phyloP scores from a whole-genome alignment of 2,113 vertebrate genomes.

The Phaethon lepturus region DNA sequence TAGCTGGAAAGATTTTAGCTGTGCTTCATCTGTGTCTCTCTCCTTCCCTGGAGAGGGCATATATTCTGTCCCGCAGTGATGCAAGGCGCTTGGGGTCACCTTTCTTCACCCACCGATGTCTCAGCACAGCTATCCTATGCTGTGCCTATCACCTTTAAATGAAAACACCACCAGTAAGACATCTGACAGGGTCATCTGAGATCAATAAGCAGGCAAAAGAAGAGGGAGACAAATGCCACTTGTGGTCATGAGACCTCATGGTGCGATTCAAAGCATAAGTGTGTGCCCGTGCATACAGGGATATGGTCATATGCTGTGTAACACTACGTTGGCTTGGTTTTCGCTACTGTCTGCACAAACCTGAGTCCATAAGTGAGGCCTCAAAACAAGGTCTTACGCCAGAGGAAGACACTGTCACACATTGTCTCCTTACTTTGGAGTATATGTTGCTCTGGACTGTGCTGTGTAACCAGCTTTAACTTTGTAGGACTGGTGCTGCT shows the following conservation, averaged over 20 bases:
- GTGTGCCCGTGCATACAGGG: neutral
- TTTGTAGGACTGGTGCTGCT: neutral
- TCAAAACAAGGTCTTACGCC: neutral
- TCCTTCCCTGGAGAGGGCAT: neutral
- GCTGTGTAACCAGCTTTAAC: neutral
- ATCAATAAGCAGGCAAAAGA: neutral
- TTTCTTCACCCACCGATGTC: neutral
- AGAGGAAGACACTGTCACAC: neutral
- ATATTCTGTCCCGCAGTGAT: neutral
- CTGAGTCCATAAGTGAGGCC: neutral
- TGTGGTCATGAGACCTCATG: neutral
- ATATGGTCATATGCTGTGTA: accelerated
- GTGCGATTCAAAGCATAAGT: neutral
- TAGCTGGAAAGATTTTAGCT: neutral
- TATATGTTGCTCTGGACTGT: neutral
- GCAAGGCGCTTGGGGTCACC: neutral
- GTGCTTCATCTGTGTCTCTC: neutral
- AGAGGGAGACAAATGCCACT: neutral
- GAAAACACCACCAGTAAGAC: neutral
- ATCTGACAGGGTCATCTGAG: neutral
- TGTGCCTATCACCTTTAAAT: neutral
- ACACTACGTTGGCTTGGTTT: accelerated
- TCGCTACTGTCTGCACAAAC: neutral
- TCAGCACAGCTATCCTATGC: neutral
- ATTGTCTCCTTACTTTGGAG: neutral